These are phyloP conservation scores for Entomobrya proxima DNA, from an alignment of 2,888 invertebrate species.

Conservation along the genomic window DNA sequence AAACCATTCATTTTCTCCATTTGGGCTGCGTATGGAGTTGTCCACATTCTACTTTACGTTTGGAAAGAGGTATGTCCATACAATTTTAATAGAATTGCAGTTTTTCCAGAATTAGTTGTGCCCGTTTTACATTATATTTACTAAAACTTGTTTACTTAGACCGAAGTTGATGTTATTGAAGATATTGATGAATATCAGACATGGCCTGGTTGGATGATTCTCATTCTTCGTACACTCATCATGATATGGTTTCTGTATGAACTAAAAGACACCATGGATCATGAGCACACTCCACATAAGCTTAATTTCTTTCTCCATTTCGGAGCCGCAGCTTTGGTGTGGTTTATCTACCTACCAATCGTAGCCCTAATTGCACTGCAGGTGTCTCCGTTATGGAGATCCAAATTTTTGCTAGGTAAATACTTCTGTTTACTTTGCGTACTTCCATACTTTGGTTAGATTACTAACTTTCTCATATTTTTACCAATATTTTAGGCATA, in stretches of 20 bases:
- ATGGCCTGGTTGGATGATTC: constrained; percentile 97
- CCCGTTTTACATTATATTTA: neutral
- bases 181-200: constrained; percentile 98
- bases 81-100: neutral
- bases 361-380: constrained; percentile 94
- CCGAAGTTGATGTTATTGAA: constrained; percentile 96
- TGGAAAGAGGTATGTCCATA: constrained; percentile 91
- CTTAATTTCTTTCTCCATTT: constrained; percentile 96
- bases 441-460: neutral
- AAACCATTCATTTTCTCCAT: constrained; percentile 90
- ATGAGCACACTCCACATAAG: constrained; percentile 89
- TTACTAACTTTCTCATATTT: too few relatives aligned
- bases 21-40: constrained; percentile 93
- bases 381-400: constrained; percentile 96
- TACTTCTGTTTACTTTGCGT: neutral
- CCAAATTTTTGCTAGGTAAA: constrained; percentile 91
- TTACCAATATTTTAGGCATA: constrained; percentile 84
- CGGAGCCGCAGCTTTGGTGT: constrained; percentile 97
- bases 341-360: constrained; percentile 98
- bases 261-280: constrained; percentile 78
- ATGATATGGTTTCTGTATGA: constrained; percentile 92
- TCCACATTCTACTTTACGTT: constrained; percentile 93
- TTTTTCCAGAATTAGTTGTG: neutral
- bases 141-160: constrained; percentile 81
- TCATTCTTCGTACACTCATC: constrained; percentile 89